Evolutionary conservation across 2,797 vertebrate species (phyloP).

Genomic region (Bradypodion ventrale): DNA sequence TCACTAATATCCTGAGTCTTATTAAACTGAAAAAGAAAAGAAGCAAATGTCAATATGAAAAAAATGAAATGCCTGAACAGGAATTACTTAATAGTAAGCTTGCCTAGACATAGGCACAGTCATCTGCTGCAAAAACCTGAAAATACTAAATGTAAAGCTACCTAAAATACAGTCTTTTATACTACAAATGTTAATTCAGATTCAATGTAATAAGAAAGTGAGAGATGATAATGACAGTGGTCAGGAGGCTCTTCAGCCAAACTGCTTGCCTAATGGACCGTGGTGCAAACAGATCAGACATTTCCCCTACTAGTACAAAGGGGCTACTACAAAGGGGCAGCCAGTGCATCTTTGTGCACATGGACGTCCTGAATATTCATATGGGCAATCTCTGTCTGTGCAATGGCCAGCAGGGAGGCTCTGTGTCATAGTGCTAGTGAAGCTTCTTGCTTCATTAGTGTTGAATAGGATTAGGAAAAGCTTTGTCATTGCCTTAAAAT

Average conservation of each 20-base stretch:
- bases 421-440: too few species aligned
- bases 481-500: neutral
- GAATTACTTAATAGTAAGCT: neutral
- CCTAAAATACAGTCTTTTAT: neutral
- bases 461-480: too few species aligned
- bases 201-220: neutral
- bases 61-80: neutral
- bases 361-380: too few species aligned
- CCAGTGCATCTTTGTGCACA: too few species aligned
- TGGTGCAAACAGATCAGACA: too few species aligned
- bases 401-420: too few species aligned
- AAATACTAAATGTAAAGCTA: neutral
- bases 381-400: too few species aligned
- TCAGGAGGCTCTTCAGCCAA: too few species aligned
- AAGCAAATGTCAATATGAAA: neutral
- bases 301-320: too few species aligned
- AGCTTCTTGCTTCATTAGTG: too few species aligned
- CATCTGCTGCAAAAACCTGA: neutral
- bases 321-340: too few species aligned
- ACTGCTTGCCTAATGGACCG: too few species aligned
- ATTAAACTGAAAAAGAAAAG: constrained; percentile 70
- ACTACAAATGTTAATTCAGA: neutral
- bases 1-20: constrained; percentile 82
- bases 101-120: neutral
- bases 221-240: neutral